A percentile compares a stretch with the other conserved stretches of the same genome.
Conservation (phyloP, 2,113 vertebrate species). For the Columba janthina region DNA sequence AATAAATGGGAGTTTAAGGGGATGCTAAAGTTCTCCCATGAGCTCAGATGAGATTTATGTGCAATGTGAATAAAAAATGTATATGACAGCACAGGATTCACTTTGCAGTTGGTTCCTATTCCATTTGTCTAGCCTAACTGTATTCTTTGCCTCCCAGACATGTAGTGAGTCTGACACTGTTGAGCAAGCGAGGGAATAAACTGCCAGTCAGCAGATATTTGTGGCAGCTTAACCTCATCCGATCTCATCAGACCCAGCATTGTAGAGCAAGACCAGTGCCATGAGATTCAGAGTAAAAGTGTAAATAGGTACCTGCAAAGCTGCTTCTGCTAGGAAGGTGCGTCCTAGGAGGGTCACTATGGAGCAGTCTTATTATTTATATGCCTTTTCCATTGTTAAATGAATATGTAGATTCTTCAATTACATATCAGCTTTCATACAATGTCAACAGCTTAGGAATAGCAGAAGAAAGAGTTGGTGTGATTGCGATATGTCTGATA, state of each 20-base stretch:
- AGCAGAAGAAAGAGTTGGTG: neutral
- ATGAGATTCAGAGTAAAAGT: neutral
- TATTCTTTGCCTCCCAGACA: constrained; percentile 42
- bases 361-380: neutral
- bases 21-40: constrained; percentile 42
- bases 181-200: constrained; percentile 20
- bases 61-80: constrained; percentile 54
- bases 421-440: neutral
- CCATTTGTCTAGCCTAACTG: constrained; percentile 43
- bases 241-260: constrained; percentile 7
- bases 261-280: constrained; percentile 15
- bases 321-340: neutral
- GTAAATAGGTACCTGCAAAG: neutral
- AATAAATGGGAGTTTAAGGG: constrained; percentile 46
- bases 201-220: constrained; percentile 40
- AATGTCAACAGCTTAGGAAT: neutral
- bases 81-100: constrained; percentile 22
- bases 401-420: neutral
- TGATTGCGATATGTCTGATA: neutral
- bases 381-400: neutral
- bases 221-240: constrained; percentile 41
- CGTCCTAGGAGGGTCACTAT: neutral
- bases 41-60: constrained; percentile 55
- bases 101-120: constrained; percentile 32
- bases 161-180: constrained; percentile 1